Percentiles rank a stretch among this genome's conserved stretches.
phyloP scores from a whole-genome alignment of 2,888 invertebrate species.

The Charanyca ferruginea region DNA sequence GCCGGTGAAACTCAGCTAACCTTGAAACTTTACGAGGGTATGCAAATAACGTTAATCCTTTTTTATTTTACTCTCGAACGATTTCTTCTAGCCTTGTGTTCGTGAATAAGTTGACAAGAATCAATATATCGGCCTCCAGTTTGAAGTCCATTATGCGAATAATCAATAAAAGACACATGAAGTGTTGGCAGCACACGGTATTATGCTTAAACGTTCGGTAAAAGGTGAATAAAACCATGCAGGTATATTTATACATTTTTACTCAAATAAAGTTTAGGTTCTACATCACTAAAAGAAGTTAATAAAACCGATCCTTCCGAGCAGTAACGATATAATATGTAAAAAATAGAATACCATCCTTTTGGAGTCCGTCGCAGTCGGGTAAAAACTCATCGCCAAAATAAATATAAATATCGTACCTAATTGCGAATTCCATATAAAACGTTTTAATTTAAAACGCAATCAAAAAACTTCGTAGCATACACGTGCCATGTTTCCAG shows the following conservation, averaged over 20 bases:
- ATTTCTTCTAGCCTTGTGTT: slow-evolving; percentile 29
- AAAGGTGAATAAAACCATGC: slow-evolving; percentile 11
- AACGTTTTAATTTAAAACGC: slow-evolving; percentile 32
- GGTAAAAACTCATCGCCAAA: not conserved
- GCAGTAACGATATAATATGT: not conserved
- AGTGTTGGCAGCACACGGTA: slow-evolving; percentile 29
- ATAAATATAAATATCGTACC: not conserved
- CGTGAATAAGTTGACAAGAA: slow-evolving; percentile 41
- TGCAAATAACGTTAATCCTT: slow-evolving; percentile 37
- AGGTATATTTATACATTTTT: not conserved
- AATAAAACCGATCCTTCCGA: not conserved
- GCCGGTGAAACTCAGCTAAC: slow-evolving; percentile 30
- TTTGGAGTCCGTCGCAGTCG: not conserved
- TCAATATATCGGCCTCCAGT: slow-evolving; percentile 27
- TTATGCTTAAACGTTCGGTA: slow-evolving; percentile 25
- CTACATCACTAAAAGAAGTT: not conserved
- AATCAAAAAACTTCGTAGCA: slow-evolving; percentile 30
- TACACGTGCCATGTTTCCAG: slow-evolving; percentile 55
- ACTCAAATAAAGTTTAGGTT: not conserved
- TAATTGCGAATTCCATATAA: slow-evolving; percentile 3
- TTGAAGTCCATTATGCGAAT: slow-evolving; percentile 48
- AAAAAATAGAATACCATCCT: not conserved
- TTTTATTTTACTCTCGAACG: slow-evolving; percentile 34
- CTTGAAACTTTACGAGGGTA: slow-evolving; percentile 47
- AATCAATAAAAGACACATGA: slow-evolving; percentile 47